Evolutionary conservation across 1,140 invertebrate genomes (phyloP), one percentile per base, ranked within the genome.

Genomic region (Xylocopa sonorina): DNA sequence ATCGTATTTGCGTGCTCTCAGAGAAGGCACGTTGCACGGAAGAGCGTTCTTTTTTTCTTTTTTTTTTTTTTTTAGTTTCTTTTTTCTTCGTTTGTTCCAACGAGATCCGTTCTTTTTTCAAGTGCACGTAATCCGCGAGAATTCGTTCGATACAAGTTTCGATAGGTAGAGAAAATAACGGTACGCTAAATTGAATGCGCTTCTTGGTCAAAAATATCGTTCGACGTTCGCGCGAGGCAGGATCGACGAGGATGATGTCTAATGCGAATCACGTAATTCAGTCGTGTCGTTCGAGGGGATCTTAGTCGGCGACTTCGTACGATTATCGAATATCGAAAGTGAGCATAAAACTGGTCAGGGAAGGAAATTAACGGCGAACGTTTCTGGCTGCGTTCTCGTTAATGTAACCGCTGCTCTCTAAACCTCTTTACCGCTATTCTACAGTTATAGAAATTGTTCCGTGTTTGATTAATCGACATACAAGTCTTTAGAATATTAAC

Each of bases 11-110:
- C 88, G 84, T 85, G 82, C 75, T 84, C 82, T 85, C 63, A 27
- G 74, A 75, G 76, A 91, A 92, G 91, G 88, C 89, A 90, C 90
- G 88, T 89, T 89, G 89, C 85, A 90, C 90, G 88, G 89, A 90
- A 91, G 87, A 91, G 88, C 80, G 89, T 90, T 88, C 87, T 88
- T 87, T 77, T 10, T 58, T 1, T 14, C n/a, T 4, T 58, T 60
- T 38, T 6, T 6, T 1, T 24, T 2, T 24, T 14, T 38, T 0
- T 21, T 34, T n/a, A 14, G 12, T 18, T 32, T 32, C 27, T 32
- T 57, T 18, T 57, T 7, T 32, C n/a, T 38, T 32, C 29, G 1
- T 43, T 55, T 50, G 43, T 58, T n/a, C 16, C 27, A 38, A 68
- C 57, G 66, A 51, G 64, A 62, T 50, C 14, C 66, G 9, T 41